Evolutionary conservation across 2,888 invertebrate species (phyloP).

Genomic region (Lacanobia oleracea): DNA sequence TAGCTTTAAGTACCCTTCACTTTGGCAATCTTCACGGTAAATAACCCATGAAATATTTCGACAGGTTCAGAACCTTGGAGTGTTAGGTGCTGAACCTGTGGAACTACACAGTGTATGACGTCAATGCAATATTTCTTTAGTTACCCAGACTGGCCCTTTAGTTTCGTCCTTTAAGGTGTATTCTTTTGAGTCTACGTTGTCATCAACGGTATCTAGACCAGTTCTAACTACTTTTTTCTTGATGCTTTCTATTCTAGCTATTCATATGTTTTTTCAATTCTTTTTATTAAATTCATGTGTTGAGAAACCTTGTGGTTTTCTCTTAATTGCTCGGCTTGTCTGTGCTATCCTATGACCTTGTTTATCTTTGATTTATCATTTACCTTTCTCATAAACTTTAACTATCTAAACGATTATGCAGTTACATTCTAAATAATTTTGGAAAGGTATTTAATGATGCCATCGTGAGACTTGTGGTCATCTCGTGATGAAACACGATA

Average conservation of each 20-base stretch:
- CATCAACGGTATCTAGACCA: not conserved
- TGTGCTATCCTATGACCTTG: conserved; percentile 12
- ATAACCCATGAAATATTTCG: conserved; percentile 51
- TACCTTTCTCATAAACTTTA: conserved; percentile 37
- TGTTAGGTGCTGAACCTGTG: not conserved
- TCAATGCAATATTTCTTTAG: not conserved
- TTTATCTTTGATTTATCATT: conserved; percentile 11
- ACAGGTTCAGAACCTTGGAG: conserved; percentile 23
- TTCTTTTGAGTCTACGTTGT: not conserved
- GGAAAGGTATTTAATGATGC: conserved; percentile 43
- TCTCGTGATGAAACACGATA: conserved; percentile 53
- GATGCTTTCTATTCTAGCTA: not conserved
- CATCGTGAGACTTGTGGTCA: conserved; percentile 45
- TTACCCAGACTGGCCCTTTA: not conserved
- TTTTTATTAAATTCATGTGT: not conserved
- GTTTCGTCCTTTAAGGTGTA: not conserved
- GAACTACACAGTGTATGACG: not conserved
- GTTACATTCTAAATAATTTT: conserved; percentile 51
- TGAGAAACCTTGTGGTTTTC: conserved; percentile 7
- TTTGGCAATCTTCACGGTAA: conserved; percentile 45
- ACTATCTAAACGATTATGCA: conserved; percentile 22
- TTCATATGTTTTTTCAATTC: not conserved
- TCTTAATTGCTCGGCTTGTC: conserved; percentile 4
- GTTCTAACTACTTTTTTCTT: not conserved
- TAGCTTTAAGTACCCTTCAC: conserved; percentile 54